These are phyloP conservation scores for Andrena bucephala DNA, from an alignment of 2,888 invertebrate species.

Conservation along the genomic window DNA sequence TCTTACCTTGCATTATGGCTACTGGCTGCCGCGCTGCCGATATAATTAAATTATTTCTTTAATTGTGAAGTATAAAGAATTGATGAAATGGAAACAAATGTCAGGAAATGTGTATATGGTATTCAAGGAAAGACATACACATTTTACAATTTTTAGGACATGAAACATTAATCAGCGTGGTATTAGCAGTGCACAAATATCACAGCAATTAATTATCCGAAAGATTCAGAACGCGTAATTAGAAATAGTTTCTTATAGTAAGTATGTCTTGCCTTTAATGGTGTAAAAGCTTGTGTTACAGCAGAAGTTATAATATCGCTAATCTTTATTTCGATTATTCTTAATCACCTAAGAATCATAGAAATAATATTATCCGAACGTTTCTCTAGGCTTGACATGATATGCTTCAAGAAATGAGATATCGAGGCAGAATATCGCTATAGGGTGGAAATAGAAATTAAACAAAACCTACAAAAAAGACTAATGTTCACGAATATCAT, in stretches of 20 bases:
- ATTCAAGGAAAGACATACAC: conserved; percentile 69
- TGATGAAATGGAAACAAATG: conserved; percentile 71
- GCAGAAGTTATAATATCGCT: conserved; percentile 48
- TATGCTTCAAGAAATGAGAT: conserved; percentile 18
- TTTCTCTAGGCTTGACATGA: conserved; percentile 17
- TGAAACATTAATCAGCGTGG: not conserved
- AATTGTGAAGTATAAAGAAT: conserved; percentile 76
- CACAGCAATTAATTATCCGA: conserved; percentile 11
- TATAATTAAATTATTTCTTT: conserved; percentile 85
- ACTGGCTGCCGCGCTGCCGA: conserved; percentile 85
- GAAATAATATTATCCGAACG: conserved; percentile 17
- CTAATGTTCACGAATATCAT: conserved; percentile 12
- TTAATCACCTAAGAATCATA: conserved; percentile 27
- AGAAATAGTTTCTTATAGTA: conserved; percentile 7
- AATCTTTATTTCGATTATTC: conserved; percentile 37
- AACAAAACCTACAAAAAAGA: conserved; percentile 13
- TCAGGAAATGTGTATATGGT: conserved; percentile 67
- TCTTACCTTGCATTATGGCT: conserved; percentile 85
- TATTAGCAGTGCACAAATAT: conserved; percentile 16
- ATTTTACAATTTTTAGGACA: not conserved
- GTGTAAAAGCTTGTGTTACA: conserved; percentile 48
- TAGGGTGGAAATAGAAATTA: conserved; percentile 9
- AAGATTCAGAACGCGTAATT: conserved; percentile 5
- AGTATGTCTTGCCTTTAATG: conserved; percentile 70
- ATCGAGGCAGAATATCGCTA: not conserved